These are phyloP conservation scores for Rhizoglyphus robini DNA, from an alignment of 1,140 invertebrate species.

Conservation along the genomic window DNA sequence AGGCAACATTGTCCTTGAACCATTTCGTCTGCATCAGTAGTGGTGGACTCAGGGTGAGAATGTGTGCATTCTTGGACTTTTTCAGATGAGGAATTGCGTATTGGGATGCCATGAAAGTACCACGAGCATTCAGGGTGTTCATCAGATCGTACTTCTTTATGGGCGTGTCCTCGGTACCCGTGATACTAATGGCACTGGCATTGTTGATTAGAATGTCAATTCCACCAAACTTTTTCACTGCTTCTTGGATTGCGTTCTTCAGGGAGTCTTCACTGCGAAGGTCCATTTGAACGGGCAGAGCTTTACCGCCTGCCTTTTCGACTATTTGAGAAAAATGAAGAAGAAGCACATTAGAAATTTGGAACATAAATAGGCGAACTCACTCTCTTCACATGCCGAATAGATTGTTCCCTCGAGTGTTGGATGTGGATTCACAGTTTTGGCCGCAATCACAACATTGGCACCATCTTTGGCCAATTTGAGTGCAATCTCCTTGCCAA, in stretches of 20 bases:
- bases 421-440: slow-evolving; percentile 88
- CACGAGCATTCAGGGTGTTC: slow-evolving; percentile 77
- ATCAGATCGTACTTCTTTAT: slow-evolving; percentile 95
- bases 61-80: slow-evolving; percentile 81
- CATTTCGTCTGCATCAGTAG: slow-evolving; percentile 74
- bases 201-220: slow-evolving; percentile 94
- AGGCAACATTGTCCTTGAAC: slow-evolving; percentile 86
- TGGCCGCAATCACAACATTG: slow-evolving; percentile 85
- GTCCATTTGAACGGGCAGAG: slow-evolving; percentile 83
- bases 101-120: slow-evolving; percentile 86
- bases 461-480: slow-evolving; percentile 87
- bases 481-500: slow-evolving; percentile 89
- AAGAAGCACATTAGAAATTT: not conserved
- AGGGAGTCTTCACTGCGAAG: slow-evolving; percentile 75
- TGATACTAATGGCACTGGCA: slow-evolving; percentile 83
- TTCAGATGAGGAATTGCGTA: slow-evolving; percentile 75
- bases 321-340: slow-evolving; percentile 52
- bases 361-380: not conserved
- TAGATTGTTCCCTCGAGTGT: slow-evolving; percentile 97
- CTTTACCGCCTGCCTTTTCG: slow-evolving; percentile 75
- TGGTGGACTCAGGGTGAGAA: slow-evolving; percentile 89
- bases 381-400: slow-evolving; percentile 85
- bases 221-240: slow-evolving; percentile 82
- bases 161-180: slow-evolving; percentile 52
- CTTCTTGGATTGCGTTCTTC: slow-evolving; percentile 62